Evolutionary conservation across 2,113 vertebrate species (phyloP), one percentile per base, ranked within the genome.

Genomic region (Indri indri): DNA sequence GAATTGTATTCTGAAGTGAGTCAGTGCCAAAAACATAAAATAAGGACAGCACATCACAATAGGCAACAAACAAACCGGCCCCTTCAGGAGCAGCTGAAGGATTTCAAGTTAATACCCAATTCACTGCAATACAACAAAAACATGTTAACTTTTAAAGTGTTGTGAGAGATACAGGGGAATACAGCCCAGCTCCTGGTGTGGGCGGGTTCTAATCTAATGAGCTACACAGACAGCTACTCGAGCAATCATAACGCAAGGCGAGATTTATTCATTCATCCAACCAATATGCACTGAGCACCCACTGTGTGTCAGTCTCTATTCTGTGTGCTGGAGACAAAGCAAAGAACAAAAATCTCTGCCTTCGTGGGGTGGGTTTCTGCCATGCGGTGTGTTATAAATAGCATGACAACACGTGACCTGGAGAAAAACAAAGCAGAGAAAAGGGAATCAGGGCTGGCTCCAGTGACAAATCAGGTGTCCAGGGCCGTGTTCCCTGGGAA

Each of bases 11-110:
- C 61, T 71, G 71, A 90, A 85, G 50, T 73, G 40, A 81, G 27
- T 74, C 80, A 22, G 47, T 86, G 88, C 93, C 79, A n/a, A 66
- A 95, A 87, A 74, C 45, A 4, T 87, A 80, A 91, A 82, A 87
- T 59, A 40, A 52, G 50, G 40, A 25, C 54, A 68, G 59, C 3
- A 45, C 34, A 11, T 79, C 61, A 37, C 14, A 59, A 66, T 23
- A 37, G 54, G 14, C 93, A 85, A 18, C 77, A 70, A 92, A 59
- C 54, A 65, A 85, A 66, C 30, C 17, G 25, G 12, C 63, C 63
- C 86, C 13, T 89, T 73, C 14, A 34, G 71, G 73, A 40, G 47
- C 71, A 45, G 76, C 65, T 16, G 47, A 71, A 63, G n/a, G 25
- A 59, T 81, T 93, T 88, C 82, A 88, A 47, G 50, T 82, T 79